Base-by-base conservation (phyloP, 2,113 vertebrate genomes). In the Paratilapia polleni region DNA sequence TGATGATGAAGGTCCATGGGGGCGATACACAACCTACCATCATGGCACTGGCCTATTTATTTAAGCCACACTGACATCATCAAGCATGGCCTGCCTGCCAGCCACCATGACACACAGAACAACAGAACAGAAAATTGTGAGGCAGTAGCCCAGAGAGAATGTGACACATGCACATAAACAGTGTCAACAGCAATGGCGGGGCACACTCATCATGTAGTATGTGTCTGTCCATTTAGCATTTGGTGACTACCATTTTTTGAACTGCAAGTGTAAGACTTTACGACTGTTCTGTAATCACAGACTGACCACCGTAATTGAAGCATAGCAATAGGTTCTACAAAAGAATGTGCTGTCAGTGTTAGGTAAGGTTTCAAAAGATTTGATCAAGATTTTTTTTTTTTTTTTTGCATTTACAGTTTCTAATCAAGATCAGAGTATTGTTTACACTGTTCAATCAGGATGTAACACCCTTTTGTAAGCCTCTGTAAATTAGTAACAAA, bases 81-180 rank as follows among this genome's bases (percentile, higher is more conserved):
- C 83, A 86, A 22, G n/a, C 87, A 62, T 34, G 64, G 66, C 60
- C 58, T 75, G 85, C 88, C 91, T 93, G 86, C 81, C 58, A 89
- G 91, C 88, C 77, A 80, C n/a, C 66, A 62, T 88, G 86, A 91
- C 84, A 89, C 84, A 87, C 80, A 73, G 80, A 73, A 91, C 80
- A 70, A 10, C 64, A 79, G 77, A 36, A 63, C n/a, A 77, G 83
- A 82, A 83, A 81, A 77, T 13, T 38, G 28, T 5, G 15, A 66
- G 62, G 77, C 84, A 68, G 77, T n/a, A 17, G 74, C 84, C 84
- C 49, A 31, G 9, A 87, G 83, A 90, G 57, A 70, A 84, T 56
- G 60, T 90, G 81, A 91, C 86, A 89, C 88, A 80, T 60, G 26
- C 43, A 56, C 78, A 77, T 77, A 83, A 83, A 85, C 73, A 84